These are phyloP conservation scores for Heterodera carotae DNA, from an alignment of 1,140 invertebrate species.

Conservation along the genomic window DNA sequence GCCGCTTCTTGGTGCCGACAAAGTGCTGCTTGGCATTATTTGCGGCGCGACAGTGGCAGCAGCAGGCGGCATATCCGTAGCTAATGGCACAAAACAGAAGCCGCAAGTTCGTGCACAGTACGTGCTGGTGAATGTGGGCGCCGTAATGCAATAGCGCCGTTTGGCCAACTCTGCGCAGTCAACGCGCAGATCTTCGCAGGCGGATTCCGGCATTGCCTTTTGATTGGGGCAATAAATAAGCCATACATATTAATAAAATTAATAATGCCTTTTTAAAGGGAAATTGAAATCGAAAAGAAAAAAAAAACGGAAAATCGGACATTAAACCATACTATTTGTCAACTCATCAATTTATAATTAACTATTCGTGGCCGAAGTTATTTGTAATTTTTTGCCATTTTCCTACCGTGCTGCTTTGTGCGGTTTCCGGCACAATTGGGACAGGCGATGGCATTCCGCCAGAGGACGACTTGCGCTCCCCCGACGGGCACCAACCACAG, in stretches of 20 bases:
- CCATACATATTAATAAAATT: too few relatives aligned
- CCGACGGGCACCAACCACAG: conserved; percentile 53
- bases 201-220: conserved; percentile 17
- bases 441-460: conserved; percentile 14
- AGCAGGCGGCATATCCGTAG: conserved; percentile 56
- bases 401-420: conserved; percentile 19
- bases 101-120: conserved; percentile 62
- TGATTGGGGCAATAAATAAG: too few relatives aligned
- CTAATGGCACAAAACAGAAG: conserved; percentile 58
- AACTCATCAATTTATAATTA: too few relatives aligned
- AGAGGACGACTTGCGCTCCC: conserved; percentile 20
- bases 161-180: conserved; percentile 65
- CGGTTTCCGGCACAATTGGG: conserved; percentile 16
- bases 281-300: too few relatives aligned
- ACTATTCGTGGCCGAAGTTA: too few relatives aligned
- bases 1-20: background rate
- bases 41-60: conserved; percentile 9
- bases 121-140: conserved; percentile 56
- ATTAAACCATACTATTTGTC: too few relatives aligned
- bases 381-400: too few relatives aligned
- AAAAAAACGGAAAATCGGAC: too few relatives aligned
- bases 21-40: background rate
- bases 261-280: too few relatives aligned
- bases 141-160: conserved; percentile 60
- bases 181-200: conserved; percentile 67